A percentile compares a stretch with the other conserved stretches of the same genome.
These are phyloP conservation scores for Apeltes quadracus DNA, from an alignment of 2,113 vertebrate genomes.

Conservation along the genomic window DNA sequence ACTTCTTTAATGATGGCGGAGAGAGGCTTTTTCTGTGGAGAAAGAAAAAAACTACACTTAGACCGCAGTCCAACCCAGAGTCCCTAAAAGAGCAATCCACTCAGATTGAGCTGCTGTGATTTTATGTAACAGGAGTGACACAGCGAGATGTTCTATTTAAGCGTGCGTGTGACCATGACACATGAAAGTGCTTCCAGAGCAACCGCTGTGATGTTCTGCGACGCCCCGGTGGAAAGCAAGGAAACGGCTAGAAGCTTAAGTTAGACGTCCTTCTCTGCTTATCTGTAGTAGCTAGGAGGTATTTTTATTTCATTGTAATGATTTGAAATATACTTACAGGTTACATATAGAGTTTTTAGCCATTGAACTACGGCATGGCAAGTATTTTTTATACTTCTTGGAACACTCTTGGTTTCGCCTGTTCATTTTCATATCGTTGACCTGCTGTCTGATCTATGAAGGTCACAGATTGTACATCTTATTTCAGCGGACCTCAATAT, in stretches of 20 bases:
- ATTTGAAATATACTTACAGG: not conserved
- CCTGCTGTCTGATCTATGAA: not conserved
- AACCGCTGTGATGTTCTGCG: conserved; percentile 1
- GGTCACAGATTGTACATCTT: not conserved
- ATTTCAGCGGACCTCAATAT: not conserved
- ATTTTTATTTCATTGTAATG: not conserved
- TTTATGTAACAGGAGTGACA: conserved; percentile 52
- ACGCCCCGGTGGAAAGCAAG: not conserved
- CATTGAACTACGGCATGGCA: not conserved
- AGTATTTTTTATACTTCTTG: not conserved
- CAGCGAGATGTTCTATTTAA: conserved; percentile 41
- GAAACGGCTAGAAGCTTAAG: not conserved
- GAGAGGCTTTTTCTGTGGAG: conserved; percentile 93
- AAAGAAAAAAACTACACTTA: conserved; percentile 58
- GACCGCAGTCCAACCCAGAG: conserved; percentile 13
- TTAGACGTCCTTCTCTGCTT: not conserved
- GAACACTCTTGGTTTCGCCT: too few species aligned
- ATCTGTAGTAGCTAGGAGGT: not conserved
- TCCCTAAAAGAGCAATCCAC: conserved; percentile 47
- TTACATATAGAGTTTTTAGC: not conserved
- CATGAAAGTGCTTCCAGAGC: conserved; percentile 10
- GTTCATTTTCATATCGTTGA: not conserved
- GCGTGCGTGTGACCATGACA: conserved; percentile 8
- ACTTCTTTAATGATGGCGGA: conserved; percentile 98
- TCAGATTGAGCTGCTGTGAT: conserved; percentile 51